phyloP scores from a whole-genome alignment of 2,888 invertebrate genomes.

The Agrochola macilenta region DNA sequence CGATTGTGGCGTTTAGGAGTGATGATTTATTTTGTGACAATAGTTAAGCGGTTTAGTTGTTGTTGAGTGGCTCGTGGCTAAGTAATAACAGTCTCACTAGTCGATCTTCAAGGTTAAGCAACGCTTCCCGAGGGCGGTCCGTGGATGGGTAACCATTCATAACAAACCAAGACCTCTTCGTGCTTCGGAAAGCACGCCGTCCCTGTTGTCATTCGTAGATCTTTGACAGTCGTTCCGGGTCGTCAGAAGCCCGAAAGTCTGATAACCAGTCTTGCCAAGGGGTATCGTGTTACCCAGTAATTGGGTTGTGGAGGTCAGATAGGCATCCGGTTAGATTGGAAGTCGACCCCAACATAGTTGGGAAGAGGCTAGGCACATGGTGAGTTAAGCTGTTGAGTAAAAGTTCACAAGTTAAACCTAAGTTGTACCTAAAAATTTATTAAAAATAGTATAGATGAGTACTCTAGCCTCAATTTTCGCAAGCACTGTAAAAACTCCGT shows the following conservation, averaged over 20 bases:
- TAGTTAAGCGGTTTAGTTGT: background rate
- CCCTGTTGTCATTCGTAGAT: background rate
- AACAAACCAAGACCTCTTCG: background rate
- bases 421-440: background rate
- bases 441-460: background rate
- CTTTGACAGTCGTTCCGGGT: background rate
- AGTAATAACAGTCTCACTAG: background rate
- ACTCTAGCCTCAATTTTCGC: background rate
- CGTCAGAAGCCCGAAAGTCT: background rate
- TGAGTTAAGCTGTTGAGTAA: background rate
- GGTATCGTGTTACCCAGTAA: background rate
- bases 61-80: background rate
- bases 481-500: background rate
- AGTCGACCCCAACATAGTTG: background rate
- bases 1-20: conserved; percentile 1
- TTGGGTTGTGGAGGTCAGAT: background rate
- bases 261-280: background rate
- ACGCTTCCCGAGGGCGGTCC: background rate
- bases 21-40: conserved; percentile 10
- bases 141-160: too few species aligned
- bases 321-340: background rate
- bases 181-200: background rate
- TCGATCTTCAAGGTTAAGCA: background rate
- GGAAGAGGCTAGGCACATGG: background rate
- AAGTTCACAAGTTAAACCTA: background rate